Evolutionary conservation across 2,113 vertebrate species (phyloP), one percentile per base, ranked within the genome.

Genomic region (Cyprinus carpio): DNA sequence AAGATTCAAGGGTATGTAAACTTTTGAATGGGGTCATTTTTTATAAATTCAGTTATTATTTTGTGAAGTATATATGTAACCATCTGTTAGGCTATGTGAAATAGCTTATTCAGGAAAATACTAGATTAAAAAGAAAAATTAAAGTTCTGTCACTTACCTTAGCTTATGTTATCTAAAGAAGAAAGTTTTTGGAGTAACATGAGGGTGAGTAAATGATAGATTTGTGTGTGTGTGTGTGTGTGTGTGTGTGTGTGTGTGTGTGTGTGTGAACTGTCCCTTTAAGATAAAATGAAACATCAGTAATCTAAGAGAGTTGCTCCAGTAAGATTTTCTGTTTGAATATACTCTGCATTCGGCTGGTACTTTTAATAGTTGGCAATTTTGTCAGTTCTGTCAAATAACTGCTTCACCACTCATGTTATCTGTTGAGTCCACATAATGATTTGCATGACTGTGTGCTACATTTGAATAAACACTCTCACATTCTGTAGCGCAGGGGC

Each of bases 401-500:
- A 81, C 67, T 75, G 76, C 78, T 58, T 78, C 69, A 75, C 81
- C 37, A 16, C 75, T 86, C 84, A 67, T 81, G 81, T 88, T 79
- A 62, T 84, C 77, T 37, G 60, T 67, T 83, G 40, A 77, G 64
- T 51, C 74, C 75, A 80, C 81, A 84, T 58, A 81, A 71, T 83
- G 67, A 83, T 58, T 80, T 69, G 84, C 31, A 43, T 78, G 76
- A 34, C 74, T 85, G 51, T 31, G 29, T 67, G 80, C 80, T 79
- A 81, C 20, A 88, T 88, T 86, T 81, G 37, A 84, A 88, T 86
- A 84, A 88, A 84, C 15, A 4, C 69, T 51, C 65, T 71, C 65
- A 37, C 25, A 31, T 81, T 78, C 29, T 43, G 77, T 72, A 80
- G 34, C 79, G 16, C 34, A 20, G 58, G 71, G 81, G 37, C 27